phyloP scores from a whole-genome alignment of 2,113 vertebrate genomes.

The Hylia prasina region DNA sequence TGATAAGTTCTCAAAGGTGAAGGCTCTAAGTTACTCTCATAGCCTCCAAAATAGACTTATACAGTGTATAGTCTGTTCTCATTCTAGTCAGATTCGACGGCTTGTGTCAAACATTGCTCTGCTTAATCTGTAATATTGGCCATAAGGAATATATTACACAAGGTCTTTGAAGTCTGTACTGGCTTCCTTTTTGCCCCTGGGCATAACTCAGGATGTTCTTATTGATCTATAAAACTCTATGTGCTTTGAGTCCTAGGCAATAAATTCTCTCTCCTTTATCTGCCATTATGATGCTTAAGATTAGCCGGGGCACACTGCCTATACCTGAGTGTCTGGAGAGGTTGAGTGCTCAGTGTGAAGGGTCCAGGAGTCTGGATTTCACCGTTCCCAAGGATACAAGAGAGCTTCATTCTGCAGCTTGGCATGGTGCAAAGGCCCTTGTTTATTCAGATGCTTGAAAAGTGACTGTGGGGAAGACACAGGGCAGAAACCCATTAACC shows the following conservation, averaged over 20 bases:
- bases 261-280: conserved; percentile 61
- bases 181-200: conserved; percentile 58
- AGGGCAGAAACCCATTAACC: neutral
- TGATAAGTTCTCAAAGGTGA: neutral
- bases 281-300: conserved; percentile 27
- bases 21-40: neutral
- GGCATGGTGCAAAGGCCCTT: neutral
- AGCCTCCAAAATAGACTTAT: neutral
- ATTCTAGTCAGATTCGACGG: neutral
- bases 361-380: neutral
- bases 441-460: neutral
- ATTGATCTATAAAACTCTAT: conserved; percentile 64
- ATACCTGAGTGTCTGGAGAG: neutral
- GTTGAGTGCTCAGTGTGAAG: neutral
- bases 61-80: neutral
- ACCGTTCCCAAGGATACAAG: neutral
- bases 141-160: conserved; percentile 59
- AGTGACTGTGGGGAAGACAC: neutral
- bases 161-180: conserved; percentile 59
- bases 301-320: neutral
- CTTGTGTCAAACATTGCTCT: conserved; percentile 20
- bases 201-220: conserved; percentile 55
- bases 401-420: neutral
- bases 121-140: conserved; percentile 50
- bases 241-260: conserved; percentile 46